Evolutionary conservation across 2,888 invertebrate genomes (phyloP), one percentile per base, ranked within the genome.

Genomic region (Bibio marci): DNA sequence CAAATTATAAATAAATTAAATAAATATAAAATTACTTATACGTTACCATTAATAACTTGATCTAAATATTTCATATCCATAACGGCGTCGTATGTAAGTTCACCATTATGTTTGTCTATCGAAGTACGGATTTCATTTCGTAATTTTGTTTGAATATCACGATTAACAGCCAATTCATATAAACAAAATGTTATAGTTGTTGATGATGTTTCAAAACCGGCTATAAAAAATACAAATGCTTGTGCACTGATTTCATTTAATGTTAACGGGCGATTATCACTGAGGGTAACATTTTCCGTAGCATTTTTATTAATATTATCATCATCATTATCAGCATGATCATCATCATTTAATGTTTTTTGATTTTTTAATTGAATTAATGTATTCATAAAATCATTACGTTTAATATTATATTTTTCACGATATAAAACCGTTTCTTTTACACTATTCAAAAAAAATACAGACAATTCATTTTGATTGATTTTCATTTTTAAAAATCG

Each of bases 181-280:
- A 61, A 42, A 27, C 58, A 43, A 34, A 56, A 63, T 1, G 58
- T 43, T 44, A 65, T 52, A 0, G 62, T 58, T 0, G 62, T 57
- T 1, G 66, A 59, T 30, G 58, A 61, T 2, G 65, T 65, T 44
- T 65, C 66, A 44, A 60, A 66, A 0, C 66, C 66, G 8, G 58
- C 67, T 2, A 53, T 50, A 41, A 62, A 65, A 46, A 66, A 65
- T 13, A 64, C 50, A 45, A 64, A 61, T 2, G 59, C 58, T 46
- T 66, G 64, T 0, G 64, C 59, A 2, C 55, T 53, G 15, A 63
- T 57, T 1, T 45, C 43, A 25, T 40, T 30, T 17, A 44, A 11
- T 3, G 40, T 35, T 3, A 44, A 15, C 14, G 22, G 5, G 8
- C 17, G 14, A n/a, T n/a, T n/a, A n/a, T n/a, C 25, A 5, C 25